Base-by-base conservation (phyloP, 1,140 invertebrate genomes). In the Drosophila ogumai region DNA sequence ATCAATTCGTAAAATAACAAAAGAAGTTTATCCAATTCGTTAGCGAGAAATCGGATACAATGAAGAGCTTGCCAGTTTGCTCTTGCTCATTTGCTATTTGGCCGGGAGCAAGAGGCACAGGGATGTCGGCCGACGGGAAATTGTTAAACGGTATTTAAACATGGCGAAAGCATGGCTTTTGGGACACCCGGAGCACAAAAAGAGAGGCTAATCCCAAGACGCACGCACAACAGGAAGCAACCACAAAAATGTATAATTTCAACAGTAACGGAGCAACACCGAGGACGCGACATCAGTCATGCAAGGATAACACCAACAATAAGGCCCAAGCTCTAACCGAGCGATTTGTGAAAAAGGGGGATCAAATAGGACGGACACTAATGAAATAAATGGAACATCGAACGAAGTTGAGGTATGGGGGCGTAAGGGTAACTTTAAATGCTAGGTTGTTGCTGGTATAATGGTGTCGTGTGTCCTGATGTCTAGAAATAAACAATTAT, bases 141-240 rank as follows among this genome's bases (percentile, higher is more conserved):
- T 90, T 90, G 85, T 90, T 90, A 90, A 90, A 90, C 85, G 85
- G 81, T 90, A 90, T 88, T 88, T 88, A 90, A 90, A 75, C 69
- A 75, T 78, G 75, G 75, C 54, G 67, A 79, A 52, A 79, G 61
- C 59, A 50, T 44, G 64, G 50, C 34, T 38, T 43, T 43, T 55
- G 50, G 68, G 46, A 61, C 57, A 57, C 43, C 63, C 76, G 47
- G 44, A 61, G 63, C 59, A 61, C 46, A 32, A 55, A 55, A 38
- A 19, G 34, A 55, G 52, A 22, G 34, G 85, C 77, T 88, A 88
- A 88, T 88, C 85, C 85, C 85, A 81, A 60, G 78, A 52, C 85
- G 57, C 85, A 88, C 85, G 85, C 81, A 81, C 78, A 81, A 69
- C 85, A 90, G 85, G 85, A 90, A 90, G 75, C 81, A 85, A 90